Evolutionary conservation across 1,140 invertebrate genomes (phyloP).

Genomic region (Bicyclus anynana): DNA sequence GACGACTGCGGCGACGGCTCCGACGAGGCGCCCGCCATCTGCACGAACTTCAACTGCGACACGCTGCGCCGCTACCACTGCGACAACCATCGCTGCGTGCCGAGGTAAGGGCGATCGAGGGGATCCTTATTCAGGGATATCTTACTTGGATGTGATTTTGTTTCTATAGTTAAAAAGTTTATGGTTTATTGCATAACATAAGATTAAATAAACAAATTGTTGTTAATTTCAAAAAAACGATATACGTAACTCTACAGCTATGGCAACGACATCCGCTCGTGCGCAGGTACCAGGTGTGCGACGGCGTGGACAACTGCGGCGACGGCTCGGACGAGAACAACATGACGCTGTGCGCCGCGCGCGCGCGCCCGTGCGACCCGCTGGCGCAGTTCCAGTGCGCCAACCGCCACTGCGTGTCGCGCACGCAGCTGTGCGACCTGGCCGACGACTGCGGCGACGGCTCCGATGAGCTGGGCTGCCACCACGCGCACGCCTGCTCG

Average conservation of each 20-base stretch:
- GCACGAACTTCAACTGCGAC: conserved; percentile 91
- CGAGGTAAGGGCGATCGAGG: too few relatives aligned
- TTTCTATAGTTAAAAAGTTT: neutral
- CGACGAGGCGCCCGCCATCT: conserved; percentile 89
- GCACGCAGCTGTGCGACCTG: conserved; percentile 89
- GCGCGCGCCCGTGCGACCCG: conserved; percentile 84
- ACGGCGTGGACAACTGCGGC: conserved; percentile 93
- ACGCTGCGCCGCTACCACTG: conserved; percentile 90
- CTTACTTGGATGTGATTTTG: too few relatives aligned
- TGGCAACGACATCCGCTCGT: too few relatives aligned
- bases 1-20: conserved; percentile 95
- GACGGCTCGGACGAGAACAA: conserved; percentile 97
- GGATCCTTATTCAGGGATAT: too few relatives aligned
- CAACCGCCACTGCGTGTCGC: conserved; percentile 93
- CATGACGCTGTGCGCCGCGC: conserved; percentile 89
- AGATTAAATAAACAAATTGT: too few relatives aligned
- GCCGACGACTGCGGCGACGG: conserved; percentile 89
- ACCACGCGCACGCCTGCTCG: conserved; percentile 85
- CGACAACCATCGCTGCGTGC: conserved; percentile 91
- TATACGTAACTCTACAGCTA: too few relatives aligned
- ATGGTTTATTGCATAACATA: neutral
- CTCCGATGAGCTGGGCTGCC: conserved; percentile 94
- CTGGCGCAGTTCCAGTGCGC: conserved; percentile 91
- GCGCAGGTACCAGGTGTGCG: conserved; percentile 80
- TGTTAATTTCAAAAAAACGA: too few relatives aligned